Evolutionary conservation across 1,140 invertebrate species (phyloP).

Genomic region (Goniozus legneri): DNA sequence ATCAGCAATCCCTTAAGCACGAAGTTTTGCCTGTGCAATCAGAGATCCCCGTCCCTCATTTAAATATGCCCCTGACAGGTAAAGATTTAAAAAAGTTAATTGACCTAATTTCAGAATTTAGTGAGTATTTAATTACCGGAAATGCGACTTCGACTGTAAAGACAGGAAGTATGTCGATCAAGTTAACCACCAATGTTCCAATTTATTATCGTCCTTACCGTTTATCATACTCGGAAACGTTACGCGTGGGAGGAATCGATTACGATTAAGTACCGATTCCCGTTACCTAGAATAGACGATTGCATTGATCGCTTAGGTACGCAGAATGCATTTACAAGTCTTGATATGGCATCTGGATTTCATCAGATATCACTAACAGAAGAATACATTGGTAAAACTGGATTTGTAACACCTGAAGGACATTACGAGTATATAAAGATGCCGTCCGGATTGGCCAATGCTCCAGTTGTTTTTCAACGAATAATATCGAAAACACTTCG

Average conservation of each 20-base stretch:
- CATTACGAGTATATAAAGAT: slow-evolving; percentile 12
- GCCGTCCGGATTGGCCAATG: slow-evolving; percentile 12
- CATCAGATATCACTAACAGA: slow-evolving; percentile 20
- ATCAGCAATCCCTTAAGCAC: neutral
- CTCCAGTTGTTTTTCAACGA: slow-evolving; percentile 8
- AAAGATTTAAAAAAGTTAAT: neutral
- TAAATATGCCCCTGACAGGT: neutral
- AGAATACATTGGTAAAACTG: slow-evolving; percentile 17
- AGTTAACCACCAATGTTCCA: neutral
- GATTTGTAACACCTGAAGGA: slow-evolving; percentile 16
- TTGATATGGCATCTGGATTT: slow-evolving; percentile 26
- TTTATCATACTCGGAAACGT: neutral
- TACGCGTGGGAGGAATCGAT: slow-evolving; percentile 7
- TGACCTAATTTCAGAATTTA: neutral
- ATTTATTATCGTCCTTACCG: neutral
- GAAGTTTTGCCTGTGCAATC: neutral
- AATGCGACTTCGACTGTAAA: neutral
- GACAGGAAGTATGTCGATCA: neutral
- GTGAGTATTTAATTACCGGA: neutral
- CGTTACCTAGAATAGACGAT: too few species aligned
- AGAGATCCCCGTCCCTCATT: neutral
- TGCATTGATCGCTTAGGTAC: neutral
- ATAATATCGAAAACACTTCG: slow-evolving; percentile 7
- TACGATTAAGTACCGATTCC: too few species aligned
- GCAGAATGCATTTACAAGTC: slow-evolving; percentile 12